Evolutionary conservation across 1,140 invertebrate species (phyloP).

Genomic region (Ruditapes philippinarum): DNA sequence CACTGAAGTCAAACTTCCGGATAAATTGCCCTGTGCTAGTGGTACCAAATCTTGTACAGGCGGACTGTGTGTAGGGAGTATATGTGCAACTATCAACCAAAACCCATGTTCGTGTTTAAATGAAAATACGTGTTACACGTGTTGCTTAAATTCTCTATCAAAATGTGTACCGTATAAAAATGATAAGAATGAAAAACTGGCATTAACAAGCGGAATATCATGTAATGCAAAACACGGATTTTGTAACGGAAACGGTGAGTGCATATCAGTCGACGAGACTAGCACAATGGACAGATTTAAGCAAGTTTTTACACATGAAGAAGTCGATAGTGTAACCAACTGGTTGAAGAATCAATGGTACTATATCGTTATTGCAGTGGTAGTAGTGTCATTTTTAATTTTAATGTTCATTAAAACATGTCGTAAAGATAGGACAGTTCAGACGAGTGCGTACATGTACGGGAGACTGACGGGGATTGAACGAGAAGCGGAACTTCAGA

Average conservation of each 20-base stretch:
- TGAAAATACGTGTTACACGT: conserved; percentile 70
- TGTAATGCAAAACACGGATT: conserved; percentile 73
- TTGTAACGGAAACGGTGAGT: conserved; percentile 69
- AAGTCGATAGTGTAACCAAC: conserved; percentile 42
- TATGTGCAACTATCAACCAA: conserved; percentile 69
- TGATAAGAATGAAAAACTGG: conserved; percentile 47
- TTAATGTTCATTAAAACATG: conserved; percentile 36
- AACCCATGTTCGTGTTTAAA: conserved; percentile 70
- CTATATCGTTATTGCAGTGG: conserved; percentile 69
- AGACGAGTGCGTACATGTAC: conserved; percentile 59
- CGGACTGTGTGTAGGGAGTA: conserved; percentile 70
- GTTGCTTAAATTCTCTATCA: conserved; percentile 27
- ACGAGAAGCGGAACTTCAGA: conserved; percentile 43
- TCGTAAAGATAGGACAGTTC: conserved; percentile 6
- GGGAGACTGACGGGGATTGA: conserved; percentile 62
- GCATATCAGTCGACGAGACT: conserved; percentile 56
- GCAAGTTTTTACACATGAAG: conserved; percentile 63
- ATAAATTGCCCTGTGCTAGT: conserved; percentile 72
- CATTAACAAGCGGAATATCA: conserved; percentile 40
- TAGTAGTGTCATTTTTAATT: conserved; percentile 1
- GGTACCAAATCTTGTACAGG: conserved; percentile 69
- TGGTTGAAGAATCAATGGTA: conserved; percentile 77
- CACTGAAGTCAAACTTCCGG: background rate
- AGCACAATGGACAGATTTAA: conserved; percentile 61
- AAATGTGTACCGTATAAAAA: conserved; percentile 32